Conservation (phyloP, 2,888 invertebrate genomes). For the Mythimna ferrago region DNA sequence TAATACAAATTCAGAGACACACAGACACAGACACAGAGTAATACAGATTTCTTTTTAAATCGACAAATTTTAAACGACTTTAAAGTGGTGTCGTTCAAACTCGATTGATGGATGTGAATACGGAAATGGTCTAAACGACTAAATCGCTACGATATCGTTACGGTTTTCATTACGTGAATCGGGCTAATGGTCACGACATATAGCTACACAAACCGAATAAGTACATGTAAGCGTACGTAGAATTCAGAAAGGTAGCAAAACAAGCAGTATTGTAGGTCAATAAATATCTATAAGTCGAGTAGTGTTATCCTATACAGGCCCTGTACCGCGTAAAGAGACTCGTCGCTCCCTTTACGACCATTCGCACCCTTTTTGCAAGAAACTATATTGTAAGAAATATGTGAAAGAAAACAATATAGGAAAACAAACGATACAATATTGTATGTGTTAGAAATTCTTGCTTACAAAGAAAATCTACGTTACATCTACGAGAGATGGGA, state of each 20-base stretch:
- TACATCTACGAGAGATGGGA: background rate
- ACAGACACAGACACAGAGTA: too few relatives aligned
- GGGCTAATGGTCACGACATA: too few relatives aligned
- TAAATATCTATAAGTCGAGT: slow-evolving; percentile 17
- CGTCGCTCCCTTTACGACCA: slow-evolving; percentile 20
- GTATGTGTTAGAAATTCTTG: background rate
- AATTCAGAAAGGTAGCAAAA: background rate
- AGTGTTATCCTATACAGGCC: slow-evolving; percentile 4
- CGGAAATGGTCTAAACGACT: too few relatives aligned
- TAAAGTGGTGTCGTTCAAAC: too few relatives aligned
- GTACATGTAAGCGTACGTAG: background rate
- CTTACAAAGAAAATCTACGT: background rate
- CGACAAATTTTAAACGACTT: too few relatives aligned
- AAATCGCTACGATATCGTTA: too few relatives aligned
- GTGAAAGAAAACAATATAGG: slow-evolving; percentile 11
- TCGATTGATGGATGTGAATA: too few relatives aligned
- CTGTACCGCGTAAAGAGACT: slow-evolving; percentile 34
- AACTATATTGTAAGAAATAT: slow-evolving; percentile 17
- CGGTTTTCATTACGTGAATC: too few relatives aligned
- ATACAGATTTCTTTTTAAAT: too few relatives aligned
- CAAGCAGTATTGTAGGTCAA: background rate
- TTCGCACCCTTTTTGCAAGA: slow-evolving; percentile 15
- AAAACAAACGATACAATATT: background rate
- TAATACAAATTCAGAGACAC: too few relatives aligned
- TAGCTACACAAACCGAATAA: too few relatives aligned